These are phyloP conservation scores for Chlorodrepanis virens DNA, from an alignment of 2,113 vertebrate genomes.

Conservation along the genomic window DNA sequence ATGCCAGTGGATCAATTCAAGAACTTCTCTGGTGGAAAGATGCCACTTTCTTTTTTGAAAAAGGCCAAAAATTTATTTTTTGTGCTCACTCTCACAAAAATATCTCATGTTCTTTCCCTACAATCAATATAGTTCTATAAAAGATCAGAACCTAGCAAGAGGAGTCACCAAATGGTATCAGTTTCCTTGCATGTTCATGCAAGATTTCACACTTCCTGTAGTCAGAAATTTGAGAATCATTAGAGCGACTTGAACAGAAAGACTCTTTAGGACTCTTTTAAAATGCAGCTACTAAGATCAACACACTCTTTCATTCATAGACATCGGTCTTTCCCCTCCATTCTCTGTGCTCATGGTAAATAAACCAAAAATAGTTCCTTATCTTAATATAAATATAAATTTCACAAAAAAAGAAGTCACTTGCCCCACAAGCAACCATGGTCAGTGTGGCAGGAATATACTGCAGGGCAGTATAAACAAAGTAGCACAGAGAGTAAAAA, in stretches of 20 bases:
- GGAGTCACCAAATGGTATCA: not conserved
- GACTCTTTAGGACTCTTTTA: not conserved
- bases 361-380: not conserved
- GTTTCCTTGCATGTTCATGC: not conserved
- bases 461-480: not conserved
- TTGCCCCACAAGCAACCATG: rapidly evolving
- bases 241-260: not conserved
- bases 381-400: not conserved
- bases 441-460: not conserved
- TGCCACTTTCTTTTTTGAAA: not conserved
- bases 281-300: not conserved
- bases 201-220: not conserved
- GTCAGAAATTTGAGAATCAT: not conserved
- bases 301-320: not conserved
- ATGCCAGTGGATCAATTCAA: not conserved
- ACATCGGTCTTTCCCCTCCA: not conserved
- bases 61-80: not conserved
- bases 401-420: not conserved
- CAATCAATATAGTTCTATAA: not conserved
- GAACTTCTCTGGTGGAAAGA: not conserved
- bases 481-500: not conserved
- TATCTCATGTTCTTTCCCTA: not conserved
- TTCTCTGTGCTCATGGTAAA: not conserved
- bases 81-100: not conserved
- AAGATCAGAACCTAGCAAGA: not conserved